Conservation (phyloP, 2,888 invertebrate species). For the Phyllotreta cruciferae region DNA sequence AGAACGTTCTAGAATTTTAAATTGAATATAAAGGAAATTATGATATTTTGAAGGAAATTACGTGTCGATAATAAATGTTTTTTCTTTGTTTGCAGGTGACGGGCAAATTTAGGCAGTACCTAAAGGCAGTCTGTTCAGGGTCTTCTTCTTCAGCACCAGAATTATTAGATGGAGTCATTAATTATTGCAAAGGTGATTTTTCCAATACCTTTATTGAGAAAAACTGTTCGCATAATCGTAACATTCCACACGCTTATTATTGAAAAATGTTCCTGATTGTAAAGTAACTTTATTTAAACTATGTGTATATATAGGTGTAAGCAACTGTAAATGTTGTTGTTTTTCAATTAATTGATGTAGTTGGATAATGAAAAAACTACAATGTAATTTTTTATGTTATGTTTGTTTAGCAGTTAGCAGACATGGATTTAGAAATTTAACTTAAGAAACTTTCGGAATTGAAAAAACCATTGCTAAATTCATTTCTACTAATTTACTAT, state of each 20-base stretch:
- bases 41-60: too few relatives aligned
- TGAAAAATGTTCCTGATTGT: slow-evolving; percentile 57
- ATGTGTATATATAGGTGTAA: slow-evolving; percentile 47
- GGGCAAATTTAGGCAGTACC: background rate
- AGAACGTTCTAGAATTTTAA: background rate
- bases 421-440: slow-evolving; percentile 4
- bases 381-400: slow-evolving; percentile 8
- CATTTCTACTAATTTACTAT: slow-evolving; percentile 1
- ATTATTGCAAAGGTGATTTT: slow-evolving; percentile 27
- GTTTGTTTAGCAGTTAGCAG: slow-evolving; percentile 10
- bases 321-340: slow-evolving; percentile 46
- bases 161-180: slow-evolving; percentile 16
- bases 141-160: slow-evolving; percentile 15
- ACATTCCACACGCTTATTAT: slow-evolving; percentile 56
- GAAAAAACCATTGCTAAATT: background rate
- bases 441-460: background rate
- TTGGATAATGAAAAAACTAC: slow-evolving; percentile 5
- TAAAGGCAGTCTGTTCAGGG: slow-evolving; percentile 1
- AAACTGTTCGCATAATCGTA: slow-evolving; percentile 36
- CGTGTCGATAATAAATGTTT: too few relatives aligned
- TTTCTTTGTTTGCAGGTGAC: too few relatives aligned
- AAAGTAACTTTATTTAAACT: slow-evolving; percentile 47
- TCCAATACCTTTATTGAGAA: slow-evolving; percentile 22
- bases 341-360: slow-evolving; percentile 24
- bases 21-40: background rate